Conservation (phyloP, 2,797 vertebrate genomes). For the Parotocinclus haroldoi region DNA sequence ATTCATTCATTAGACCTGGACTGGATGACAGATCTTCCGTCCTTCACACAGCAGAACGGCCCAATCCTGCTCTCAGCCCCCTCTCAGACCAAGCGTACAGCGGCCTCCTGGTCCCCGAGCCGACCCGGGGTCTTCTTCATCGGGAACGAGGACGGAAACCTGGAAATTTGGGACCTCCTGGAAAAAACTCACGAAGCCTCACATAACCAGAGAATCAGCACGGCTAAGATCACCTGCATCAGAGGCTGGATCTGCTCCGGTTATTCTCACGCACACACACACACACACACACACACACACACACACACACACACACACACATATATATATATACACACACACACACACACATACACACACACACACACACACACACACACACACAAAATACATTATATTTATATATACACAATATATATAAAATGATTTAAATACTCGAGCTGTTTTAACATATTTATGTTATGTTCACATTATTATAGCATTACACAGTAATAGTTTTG, state of each 20-base stretch:
- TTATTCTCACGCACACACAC: constrained; percentile 56
- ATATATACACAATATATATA: no score
- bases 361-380: not conserved
- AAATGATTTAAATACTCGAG: no score
- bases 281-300: not conserved
- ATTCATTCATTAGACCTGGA: no score
- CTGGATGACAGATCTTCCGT: not conserved
- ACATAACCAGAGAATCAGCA: constrained; percentile 71
- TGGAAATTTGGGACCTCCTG: constrained; percentile 90
- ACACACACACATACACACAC: not conserved
- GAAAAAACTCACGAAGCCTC: constrained; percentile 77
- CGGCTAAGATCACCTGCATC: constrained; percentile 75
- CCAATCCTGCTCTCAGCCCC: constrained; percentile 74
- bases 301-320: constrained; percentile 14
- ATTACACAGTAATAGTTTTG: no score
- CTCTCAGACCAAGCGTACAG: constrained; percentile 68
- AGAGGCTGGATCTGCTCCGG: constrained; percentile 73
- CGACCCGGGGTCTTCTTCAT: constrained; percentile 86
- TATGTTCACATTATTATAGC: no score
- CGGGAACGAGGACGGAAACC: constrained; percentile 81
- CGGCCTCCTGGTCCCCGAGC: constrained; percentile 84
- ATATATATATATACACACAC: constrained; percentile 9
- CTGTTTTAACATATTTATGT: no score
- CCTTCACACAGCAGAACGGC: constrained; percentile 61
- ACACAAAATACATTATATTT: no score